Evolutionary conservation across 2,797 vertebrate genomes (phyloP), one percentile per base, ranked within the genome.

Genomic region (Falco cherrug): DNA sequence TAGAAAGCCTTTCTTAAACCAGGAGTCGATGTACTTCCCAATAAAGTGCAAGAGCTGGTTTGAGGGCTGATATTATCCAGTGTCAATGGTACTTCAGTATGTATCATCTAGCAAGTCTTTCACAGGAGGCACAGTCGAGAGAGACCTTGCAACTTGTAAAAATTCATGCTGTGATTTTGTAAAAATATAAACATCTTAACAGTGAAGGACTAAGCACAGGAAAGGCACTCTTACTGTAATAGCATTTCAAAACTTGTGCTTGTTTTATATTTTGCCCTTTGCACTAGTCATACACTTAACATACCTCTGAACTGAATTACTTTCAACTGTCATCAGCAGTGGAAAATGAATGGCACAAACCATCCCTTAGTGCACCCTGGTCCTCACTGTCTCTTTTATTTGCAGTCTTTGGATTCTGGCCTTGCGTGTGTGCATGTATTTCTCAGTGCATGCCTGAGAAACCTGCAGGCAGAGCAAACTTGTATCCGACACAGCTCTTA

Each of bases 341-440:
- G 22, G 17, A 67, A 81, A 67, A 87, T 4, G 22, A 91, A 89
- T 2, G n/a, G 60, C 47, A 61, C 22, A 79, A 53, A 59, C 8
- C 57, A 61, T 4, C 7, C 18, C 43, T n/a, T 28, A 53, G 31
- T 0, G 2, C 25, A 77, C 19, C 33, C 48, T 0, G 1, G 25
- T 68, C 54, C 67, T 47, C 43, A 16, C 19, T 64, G 4, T 24
- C 63, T 80, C 43, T 67, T 64, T 51, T 37, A 67, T 63, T 89
- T 59, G 41, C 56, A 79, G 31, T 21, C 60, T 89, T 76, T 87
- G 63, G 35, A 48, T 89, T 50, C 87, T 81, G 79, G 16, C 47
- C 80, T 14, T 39, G 11, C 31, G 26, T 59, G 33, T 1, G 0
- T 16, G 6, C 37, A 17, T 26, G 14, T 56, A 33, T 78, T 82